Percentiles rank a stretch among this genome's conserved stretches.
Conservation (phyloP, 2,113 vertebrate genomes). For the Elephas maximus region DNA sequence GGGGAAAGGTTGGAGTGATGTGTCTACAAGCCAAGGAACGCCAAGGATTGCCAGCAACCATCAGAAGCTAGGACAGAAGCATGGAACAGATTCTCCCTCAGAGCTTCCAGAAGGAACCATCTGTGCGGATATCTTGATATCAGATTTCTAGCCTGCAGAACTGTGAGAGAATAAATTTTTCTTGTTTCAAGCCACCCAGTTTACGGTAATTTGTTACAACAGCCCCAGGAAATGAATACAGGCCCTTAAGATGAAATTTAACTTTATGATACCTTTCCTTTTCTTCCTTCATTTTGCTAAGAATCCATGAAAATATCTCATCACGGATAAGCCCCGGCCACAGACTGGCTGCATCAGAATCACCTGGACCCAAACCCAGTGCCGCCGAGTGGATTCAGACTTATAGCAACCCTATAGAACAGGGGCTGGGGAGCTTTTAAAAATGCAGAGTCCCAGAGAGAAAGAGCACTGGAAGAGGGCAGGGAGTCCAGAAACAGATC, state of each 20-base stretch:
- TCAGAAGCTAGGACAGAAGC: not conserved
- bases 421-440: not conserved
- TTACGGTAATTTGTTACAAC: not conserved
- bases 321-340: not conserved
- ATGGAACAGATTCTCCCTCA: not conserved
- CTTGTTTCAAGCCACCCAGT: not conserved
- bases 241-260: not conserved
- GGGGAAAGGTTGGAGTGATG: not conserved
- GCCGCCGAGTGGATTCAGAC: too few relatives aligned
- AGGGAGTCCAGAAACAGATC: constrained; percentile 59
- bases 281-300: not conserved
- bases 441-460: constrained; percentile 43
- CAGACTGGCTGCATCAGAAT: not conserved
- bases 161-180: not conserved
- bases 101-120: not conserved
- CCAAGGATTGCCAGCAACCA: not conserved
- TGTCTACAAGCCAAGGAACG: not conserved
- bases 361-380: not conserved
- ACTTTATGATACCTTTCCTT: not conserved
- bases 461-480: constrained; percentile 29
- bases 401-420: too few relatives aligned
- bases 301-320: not conserved
- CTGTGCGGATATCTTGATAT: not conserved
- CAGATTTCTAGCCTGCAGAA: not conserved
- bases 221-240: not conserved